Evolutionary conservation across 2,888 invertebrate genomes (phyloP).

Genomic region (Drosophila mulleri): DNA sequence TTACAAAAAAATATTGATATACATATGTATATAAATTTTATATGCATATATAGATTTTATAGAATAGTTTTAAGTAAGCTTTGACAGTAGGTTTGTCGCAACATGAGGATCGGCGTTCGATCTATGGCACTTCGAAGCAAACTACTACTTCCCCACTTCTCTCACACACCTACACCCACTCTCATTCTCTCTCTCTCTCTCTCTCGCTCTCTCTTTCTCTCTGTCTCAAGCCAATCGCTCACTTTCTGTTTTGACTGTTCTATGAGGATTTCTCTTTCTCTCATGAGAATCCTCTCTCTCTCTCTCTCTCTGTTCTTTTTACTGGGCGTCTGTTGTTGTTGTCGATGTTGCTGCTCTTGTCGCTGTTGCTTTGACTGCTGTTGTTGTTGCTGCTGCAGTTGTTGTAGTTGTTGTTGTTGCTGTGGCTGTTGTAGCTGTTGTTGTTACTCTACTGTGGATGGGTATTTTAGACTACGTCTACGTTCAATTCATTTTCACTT

Average conservation of each 20-base stretch:
- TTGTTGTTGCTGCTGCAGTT: conserved; percentile 13
- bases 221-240: conserved; percentile 1
- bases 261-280: conserved; percentile 2
- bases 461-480: conserved; percentile 75
- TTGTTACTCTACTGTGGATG: conserved; percentile 65
- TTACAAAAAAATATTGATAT: conserved; percentile 32
- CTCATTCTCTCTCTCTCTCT: conserved; percentile 15
- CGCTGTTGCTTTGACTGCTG: conserved; percentile 5
- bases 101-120: conserved; percentile 24
- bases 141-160: conserved; percentile 1
- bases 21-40: background rate
- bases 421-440: conserved; percentile 26
- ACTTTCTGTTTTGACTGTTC: conserved; percentile 13
- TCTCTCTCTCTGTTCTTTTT: background rate
- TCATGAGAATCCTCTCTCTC: background rate
- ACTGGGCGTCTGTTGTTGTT: background rate
- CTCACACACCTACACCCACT: conserved; percentile 13
- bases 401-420: conserved; percentile 9
- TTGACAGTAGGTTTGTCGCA: conserved; percentile 18
- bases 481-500: conserved; percentile 76
- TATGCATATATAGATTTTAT: conserved; percentile 5
- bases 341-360: conserved; percentile 19
- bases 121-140: conserved; percentile 53
- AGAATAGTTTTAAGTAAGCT: conserved; percentile 33
- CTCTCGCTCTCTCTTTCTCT: conserved; percentile 6